Evolutionary conservation across 1,140 invertebrate species (phyloP), one percentile per base, ranked within the genome.

Genomic region (Cheumatopsyche charites): DNA sequence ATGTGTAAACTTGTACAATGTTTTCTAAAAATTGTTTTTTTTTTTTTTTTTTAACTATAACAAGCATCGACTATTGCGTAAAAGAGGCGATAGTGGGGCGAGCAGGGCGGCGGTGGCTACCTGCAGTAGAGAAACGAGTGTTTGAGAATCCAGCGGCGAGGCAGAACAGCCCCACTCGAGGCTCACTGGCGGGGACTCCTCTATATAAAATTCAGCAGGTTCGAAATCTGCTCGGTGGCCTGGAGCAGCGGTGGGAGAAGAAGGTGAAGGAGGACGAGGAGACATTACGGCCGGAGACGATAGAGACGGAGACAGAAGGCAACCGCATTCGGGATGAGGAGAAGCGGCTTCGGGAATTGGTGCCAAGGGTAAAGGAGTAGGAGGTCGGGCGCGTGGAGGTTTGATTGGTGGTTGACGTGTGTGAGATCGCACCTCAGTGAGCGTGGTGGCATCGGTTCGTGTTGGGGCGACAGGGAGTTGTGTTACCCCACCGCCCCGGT

Each of bases 191-290:
- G 90, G 82, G 67, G 92, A 94, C 80, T 94, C 93, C 79, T 94
- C 92, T 83, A 94, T 92, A 85, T 93, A 94, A 88, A 90, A 93
- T 77, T 94, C 91, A 66, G 91, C 90, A 77, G 88, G 89, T 77
- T 90, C 85, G 82, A 93, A 93, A 81, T 93, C 92, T 36, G 81
- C 79, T 55, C 78, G 42, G 72, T 79, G 72, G 80, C 77, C 67
- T 78, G 70, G 77, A 80, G 78, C 67, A 78, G 77, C 75, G 78
- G 75, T 74, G 12, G 75, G 75, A 15, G 75, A 72, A 17, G 75
- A 70, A 12, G 81, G 66, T 67, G 78, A 74, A 0, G 74, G 78
- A 78, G 79, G 79, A 82, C 26, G 73, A 45, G 72, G 36, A 41
- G 41, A 71, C 69, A 77, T 79, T 72, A 79, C 78, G 76, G 75